These are phyloP conservation scores for Atta texana DNA, from an alignment of 1,140 invertebrate genomes.

Conservation along the genomic window DNA sequence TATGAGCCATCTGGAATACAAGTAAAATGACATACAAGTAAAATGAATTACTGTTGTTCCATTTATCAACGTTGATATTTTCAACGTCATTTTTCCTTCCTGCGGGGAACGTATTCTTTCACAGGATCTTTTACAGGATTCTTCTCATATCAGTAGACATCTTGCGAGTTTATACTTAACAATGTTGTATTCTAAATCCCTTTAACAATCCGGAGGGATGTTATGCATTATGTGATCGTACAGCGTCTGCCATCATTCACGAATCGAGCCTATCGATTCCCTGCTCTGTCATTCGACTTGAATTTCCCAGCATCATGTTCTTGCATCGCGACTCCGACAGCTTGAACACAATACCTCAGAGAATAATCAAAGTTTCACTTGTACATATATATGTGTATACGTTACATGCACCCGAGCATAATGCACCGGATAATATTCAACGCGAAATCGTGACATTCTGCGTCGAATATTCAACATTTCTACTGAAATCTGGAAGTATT, in stretches of 20 bases:
- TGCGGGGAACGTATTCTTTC: slow-evolving; percentile 15
- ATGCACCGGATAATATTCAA: slow-evolving; percentile 57
- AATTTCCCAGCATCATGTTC: slow-evolving; percentile 54
- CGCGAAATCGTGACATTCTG: slow-evolving; percentile 44
- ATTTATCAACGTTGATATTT: slow-evolving; percentile 61
- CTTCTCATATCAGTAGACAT: slow-evolving; percentile 32
- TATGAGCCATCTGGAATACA: slow-evolving; percentile 19
- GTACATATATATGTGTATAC: neutral
- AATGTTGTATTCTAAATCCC: neutral
- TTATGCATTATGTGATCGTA: slow-evolving; percentile 40
- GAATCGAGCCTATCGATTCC: slow-evolving; percentile 59
- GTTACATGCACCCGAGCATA: slow-evolving; percentile 24
- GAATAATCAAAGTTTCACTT: slow-evolving; percentile 63
- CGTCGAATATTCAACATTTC: slow-evolving; percentile 63
- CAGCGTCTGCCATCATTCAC: slow-evolving; percentile 5
- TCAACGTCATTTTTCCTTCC: slow-evolving; percentile 16
- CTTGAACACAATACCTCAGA: slow-evolving; percentile 54
- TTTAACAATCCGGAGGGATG: slow-evolving; percentile 50
- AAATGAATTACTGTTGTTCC: slow-evolving; percentile 29
- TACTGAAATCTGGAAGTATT: slow-evolving; percentile 26
- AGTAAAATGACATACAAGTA: slow-evolving; percentile 12
- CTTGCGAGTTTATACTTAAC: slow-evolving; percentile 34
- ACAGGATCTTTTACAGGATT: slow-evolving; percentile 24
- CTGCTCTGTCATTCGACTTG: slow-evolving; percentile 52
- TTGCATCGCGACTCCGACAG: slow-evolving; percentile 22